Evolutionary conservation across 2,797 vertebrate species (phyloP).

Genomic region (Hafferia zeledoni): DNA sequence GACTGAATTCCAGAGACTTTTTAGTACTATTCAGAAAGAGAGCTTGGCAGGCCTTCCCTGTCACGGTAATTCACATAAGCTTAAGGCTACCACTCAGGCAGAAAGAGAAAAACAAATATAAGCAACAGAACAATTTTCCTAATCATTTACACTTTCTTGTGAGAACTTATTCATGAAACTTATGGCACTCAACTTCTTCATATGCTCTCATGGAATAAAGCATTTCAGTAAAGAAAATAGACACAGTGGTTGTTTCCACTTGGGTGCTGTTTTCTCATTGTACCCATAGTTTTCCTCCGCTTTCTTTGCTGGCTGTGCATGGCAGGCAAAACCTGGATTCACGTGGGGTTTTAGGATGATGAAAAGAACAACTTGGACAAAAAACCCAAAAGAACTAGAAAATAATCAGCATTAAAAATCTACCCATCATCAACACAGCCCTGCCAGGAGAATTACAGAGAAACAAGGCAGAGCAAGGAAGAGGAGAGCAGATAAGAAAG

Average conservation of each 20-base stretch:
- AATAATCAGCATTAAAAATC: neutral
- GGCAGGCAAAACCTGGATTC: neutral
- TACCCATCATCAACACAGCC: neutral
- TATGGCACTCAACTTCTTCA: neutral
- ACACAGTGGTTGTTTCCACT: neutral
- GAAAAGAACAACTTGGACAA: neutral
- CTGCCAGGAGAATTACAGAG: neutral
- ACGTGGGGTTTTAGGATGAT: neutral
- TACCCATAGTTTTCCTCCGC: neutral
- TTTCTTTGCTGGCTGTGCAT: neutral
- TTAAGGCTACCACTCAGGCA: conserved; percentile 27
- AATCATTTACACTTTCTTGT: conserved; percentile 20
- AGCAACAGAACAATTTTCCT: neutral
- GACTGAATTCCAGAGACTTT: conserved; percentile 26
- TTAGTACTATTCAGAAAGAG: conserved; percentile 19
- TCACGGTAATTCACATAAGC: conserved; percentile 15
- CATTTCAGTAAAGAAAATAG: neutral
- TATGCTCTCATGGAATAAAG: neutral
- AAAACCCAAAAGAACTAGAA: neutral
- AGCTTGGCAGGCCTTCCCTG: conserved; percentile 3
- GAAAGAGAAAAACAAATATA: conserved; percentile 33
- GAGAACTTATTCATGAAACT: neutral
- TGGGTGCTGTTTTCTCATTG: neutral
- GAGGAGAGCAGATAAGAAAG: neutral
- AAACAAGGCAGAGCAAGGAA: neutral